phyloP scores from a whole-genome alignment of 2,113 vertebrate genomes.

The Chaenogobius annularis region DNA sequence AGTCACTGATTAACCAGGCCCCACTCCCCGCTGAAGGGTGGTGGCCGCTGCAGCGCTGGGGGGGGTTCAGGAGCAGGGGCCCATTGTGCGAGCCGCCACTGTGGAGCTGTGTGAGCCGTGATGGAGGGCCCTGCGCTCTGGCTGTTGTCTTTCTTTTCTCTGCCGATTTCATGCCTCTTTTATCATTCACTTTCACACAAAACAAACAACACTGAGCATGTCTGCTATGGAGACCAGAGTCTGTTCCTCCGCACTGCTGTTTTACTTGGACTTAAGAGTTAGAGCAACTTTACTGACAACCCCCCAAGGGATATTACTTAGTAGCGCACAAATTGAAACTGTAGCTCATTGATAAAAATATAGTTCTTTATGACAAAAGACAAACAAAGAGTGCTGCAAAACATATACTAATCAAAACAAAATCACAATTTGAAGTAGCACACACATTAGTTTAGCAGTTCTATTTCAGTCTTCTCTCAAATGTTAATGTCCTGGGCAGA shows the following conservation, averaged over 20 bases:
- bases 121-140: slow-evolving; percentile 93
- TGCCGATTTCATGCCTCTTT: slow-evolving; percentile 99
- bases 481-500: too few relatives aligned
- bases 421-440: too few relatives aligned
- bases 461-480: too few relatives aligned
- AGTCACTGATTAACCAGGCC: slow-evolving; percentile 99
- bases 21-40: slow-evolving; percentile 81
- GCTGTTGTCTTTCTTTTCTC: slow-evolving; percentile 98
- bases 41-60: slow-evolving; percentile 53
- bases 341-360: neutral
- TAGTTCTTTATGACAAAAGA: neutral
- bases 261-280: slow-evolving; percentile 10
- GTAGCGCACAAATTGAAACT: too few relatives aligned
- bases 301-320: neutral
- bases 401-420: too few relatives aligned
- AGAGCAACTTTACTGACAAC: neutral
- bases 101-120: slow-evolving; percentile 89
- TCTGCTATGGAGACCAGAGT: slow-evolving; percentile 88
- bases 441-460: too few relatives aligned
- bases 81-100: slow-evolving; percentile 91
- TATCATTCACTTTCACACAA: slow-evolving; percentile 99
- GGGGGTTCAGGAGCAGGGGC: slow-evolving; percentile 80
- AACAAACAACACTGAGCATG: slow-evolving; percentile 98
- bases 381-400: too few relatives aligned
- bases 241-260: slow-evolving; percentile 8